Conservation (phyloP, 37 sponge, comb jelly and placozoan species). For the Cliona cf. orientalis region DNA sequence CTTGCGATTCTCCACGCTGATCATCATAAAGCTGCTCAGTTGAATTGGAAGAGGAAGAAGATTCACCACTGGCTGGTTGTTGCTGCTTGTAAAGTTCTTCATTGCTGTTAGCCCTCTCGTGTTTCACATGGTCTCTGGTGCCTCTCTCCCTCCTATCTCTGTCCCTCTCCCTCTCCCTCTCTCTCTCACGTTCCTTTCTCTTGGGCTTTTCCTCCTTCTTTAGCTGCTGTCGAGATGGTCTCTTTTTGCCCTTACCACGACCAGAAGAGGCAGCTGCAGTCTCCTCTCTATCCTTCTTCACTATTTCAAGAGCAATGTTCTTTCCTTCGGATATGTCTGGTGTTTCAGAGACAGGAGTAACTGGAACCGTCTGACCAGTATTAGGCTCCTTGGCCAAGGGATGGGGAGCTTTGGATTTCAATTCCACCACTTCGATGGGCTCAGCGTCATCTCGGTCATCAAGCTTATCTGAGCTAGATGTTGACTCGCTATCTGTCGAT, state of each 20-base stretch:
- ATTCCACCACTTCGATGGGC: background rate
- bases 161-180: conserved; percentile 11
- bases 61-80: conserved; percentile 12
- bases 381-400: conserved; percentile 60
- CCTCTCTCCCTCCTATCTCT: background rate
- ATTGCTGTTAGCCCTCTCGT: background rate
- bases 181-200: conserved; percentile 43
- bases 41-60: conserved; percentile 22
- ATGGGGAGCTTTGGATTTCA: conserved; percentile 5
- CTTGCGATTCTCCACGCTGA: too few species aligned
- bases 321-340: background rate
- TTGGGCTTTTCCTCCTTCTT: conserved; percentile 65
- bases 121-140: too few species aligned
- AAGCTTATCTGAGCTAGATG: conserved; percentile 22
- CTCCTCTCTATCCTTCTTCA: conserved; percentile 15
- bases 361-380: conserved; percentile 62
- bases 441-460: conserved; percentile 19
- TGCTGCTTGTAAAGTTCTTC: background rate
- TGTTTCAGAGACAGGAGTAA: background rate
- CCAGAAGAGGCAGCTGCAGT: background rate
- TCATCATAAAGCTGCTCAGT: conserved; percentile 33
- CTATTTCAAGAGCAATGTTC: background rate
- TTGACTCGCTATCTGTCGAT: conserved; percentile 45
- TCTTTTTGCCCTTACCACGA: conserved; percentile 19
- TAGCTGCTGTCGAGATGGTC: conserved; percentile 32